Evolutionary conservation across 53 echinoderm and acorn worm species (phyloP), one percentile per base, ranked within the genome.

Genomic region (Patiria pectinifera): DNA sequence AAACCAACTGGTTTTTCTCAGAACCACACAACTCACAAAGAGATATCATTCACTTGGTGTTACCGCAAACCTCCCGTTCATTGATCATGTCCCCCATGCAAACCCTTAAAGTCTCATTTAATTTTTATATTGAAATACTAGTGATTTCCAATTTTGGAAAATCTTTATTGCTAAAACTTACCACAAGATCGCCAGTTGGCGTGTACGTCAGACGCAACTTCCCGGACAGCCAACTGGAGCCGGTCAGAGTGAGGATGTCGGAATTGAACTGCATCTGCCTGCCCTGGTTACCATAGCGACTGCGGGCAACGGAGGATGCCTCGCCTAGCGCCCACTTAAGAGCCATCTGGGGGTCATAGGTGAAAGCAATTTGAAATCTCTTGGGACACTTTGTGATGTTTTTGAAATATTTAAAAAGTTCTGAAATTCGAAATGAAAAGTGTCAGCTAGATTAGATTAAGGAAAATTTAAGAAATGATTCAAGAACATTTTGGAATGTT

Each of bases 231-330:
- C 87, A 93, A 26, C 80, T 62, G 22, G 87, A 92, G 23, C 93
- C 93, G 4, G 69, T 86, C 0, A 49, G 22, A 48, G 87, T 87
- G n/a, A 35, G 46, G 18, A 84, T 16, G 80, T 91, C 94, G 11
- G 83, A 62, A 3, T 66, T 76, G 84, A 91, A 94, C n/a, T 26
- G 43, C 91, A 91, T 94, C 79, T 78, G 48, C 15, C 85, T 62
- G 0, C 94, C 94, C 16, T 85, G 78, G 66, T 21, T 46, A 8
- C 47, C 49, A 80, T 94, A 94, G 44, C 91, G 44, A 79, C 66
- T 61, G 18, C 58, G 46, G 3, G 91, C 91, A 16, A 10, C 78
- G 2, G 62, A 4, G 59, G 94, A 94, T 91, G 94, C 90, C 62
- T 16, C 45, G 14, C 45, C 23, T 21, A 91, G 53, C 12, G 94